A percentile compares a stretch with the other conserved stretches of the same genome.
Conservation (phyloP, 2,797 vertebrate genomes). For the Pelochelys cantorii region DNA sequence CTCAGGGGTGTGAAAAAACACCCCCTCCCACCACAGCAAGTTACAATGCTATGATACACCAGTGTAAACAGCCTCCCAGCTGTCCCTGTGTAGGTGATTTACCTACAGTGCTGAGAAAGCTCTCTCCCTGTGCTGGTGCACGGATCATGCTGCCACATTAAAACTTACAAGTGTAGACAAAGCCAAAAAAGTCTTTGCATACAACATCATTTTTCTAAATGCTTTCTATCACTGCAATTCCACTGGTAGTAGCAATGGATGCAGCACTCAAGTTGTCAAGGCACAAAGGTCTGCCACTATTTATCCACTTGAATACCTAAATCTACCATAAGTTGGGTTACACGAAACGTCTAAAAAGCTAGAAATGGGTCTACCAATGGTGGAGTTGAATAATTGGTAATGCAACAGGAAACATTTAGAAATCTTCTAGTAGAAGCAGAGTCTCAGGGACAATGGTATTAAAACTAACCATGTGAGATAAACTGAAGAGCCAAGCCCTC, state of each 20-base stretch:
- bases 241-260: background rate
- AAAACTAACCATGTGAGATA: constrained; percentile 29
- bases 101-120: too few relatives aligned
- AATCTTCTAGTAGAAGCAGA: background rate
- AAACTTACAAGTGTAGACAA: too few relatives aligned
- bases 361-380: background rate
- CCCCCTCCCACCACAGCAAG: too few relatives aligned
- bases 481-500: constrained; percentile 7
- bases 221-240: background rate
- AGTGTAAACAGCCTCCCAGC: too few relatives aligned
- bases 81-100: too few relatives aligned
- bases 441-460: background rate
- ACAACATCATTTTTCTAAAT: background rate
- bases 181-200: background rate
- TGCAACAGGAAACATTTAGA: background rate
- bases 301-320: background rate
- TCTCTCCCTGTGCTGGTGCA: too few relatives aligned
- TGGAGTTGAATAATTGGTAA: background rate
- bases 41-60: too few relatives aligned
- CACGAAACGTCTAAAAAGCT: background rate
- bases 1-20: too few relatives aligned
- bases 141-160: too few relatives aligned
- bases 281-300: background rate
- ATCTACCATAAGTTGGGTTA: background rate
- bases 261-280: background rate